Percentiles rank a stretch among this genome's conserved stretches.
phyloP scores from a whole-genome alignment of 2,888 invertebrate species.

The Ligdia adustata region DNA sequence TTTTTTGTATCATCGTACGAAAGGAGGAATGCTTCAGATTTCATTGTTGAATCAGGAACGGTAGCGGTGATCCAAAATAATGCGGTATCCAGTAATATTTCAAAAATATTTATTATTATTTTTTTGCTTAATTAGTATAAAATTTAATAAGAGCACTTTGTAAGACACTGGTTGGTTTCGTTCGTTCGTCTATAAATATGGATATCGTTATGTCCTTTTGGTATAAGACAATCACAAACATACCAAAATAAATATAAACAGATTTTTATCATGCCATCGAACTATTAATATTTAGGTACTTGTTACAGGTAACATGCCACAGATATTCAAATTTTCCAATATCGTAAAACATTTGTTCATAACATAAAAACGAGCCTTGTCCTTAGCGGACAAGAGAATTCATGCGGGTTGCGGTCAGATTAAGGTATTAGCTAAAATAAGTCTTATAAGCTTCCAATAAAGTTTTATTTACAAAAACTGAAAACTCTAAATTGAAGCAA shows the following conservation, averaged over 20 bases:
- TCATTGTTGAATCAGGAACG: constrained; percentile 44
- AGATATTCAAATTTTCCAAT: constrained; percentile 15
- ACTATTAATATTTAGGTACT: constrained; percentile 42
- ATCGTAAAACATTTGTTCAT: constrained; percentile 33
- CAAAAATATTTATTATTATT: constrained; percentile 42
- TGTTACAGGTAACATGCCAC: constrained; percentile 24
- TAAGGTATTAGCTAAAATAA: constrained; percentile 14
- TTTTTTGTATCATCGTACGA: constrained; percentile 70
- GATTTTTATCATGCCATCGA: constrained; percentile 45
- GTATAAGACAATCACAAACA: constrained; percentile 38
- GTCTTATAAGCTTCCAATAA: constrained; percentile 26
- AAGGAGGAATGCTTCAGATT: constrained; percentile 57
- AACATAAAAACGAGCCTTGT: constrained; percentile 46
- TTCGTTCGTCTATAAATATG: constrained; percentile 56
- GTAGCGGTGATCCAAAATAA: constrained; percentile 40
- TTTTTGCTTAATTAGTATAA: too few relatives aligned
- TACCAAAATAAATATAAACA: constrained; percentile 8
- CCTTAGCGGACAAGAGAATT: constrained; percentile 40
- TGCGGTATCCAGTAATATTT: constrained; percentile 40
- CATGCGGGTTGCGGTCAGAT: constrained; percentile 46
- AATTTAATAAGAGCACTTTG: constrained; percentile 64
- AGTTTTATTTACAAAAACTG: constrained; percentile 29
- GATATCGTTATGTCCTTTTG: constrained; percentile 57
- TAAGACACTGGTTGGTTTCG: constrained; percentile 52
- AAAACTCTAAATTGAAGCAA: constrained; percentile 12